Percentiles rank a stretch among this genome's conserved stretches.
Conservation (phyloP, 2,888 invertebrate species). For the Apamea epomidion region DNA sequence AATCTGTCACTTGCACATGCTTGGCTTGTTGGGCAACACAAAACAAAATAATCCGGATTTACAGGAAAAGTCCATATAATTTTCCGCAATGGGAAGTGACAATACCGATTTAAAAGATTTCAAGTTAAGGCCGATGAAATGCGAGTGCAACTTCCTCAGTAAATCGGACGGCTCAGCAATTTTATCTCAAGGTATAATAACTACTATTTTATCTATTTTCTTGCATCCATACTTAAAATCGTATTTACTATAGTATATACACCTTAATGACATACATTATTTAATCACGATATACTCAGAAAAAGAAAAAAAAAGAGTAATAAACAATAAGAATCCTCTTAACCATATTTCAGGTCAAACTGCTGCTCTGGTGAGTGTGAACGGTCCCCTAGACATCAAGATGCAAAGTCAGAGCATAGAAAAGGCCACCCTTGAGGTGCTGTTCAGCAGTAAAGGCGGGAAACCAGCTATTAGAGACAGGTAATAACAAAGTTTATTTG, state of each 20-base stretch:
- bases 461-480: constrained; percentile 90
- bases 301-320: neutral
- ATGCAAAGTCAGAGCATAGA: constrained; percentile 94
- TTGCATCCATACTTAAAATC: neutral
- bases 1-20: constrained; percentile 37
- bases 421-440: constrained; percentile 94
- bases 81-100: constrained; percentile 73
- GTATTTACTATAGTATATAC: neutral
- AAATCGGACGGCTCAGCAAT: constrained; percentile 95
- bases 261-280: neutral
- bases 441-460: constrained; percentile 94
- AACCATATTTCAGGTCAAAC: constrained; percentile 92
- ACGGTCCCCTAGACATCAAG: constrained; percentile 96
- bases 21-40: constrained; percentile 20
- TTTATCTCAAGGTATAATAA: constrained; percentile 93
- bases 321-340: neutral
- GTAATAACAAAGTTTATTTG: constrained; percentile 63
- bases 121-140: constrained; percentile 89
- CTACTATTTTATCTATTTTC: neutral
- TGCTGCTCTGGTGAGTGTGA: constrained; percentile 93
- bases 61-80: neutral
- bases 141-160: constrained; percentile 93
- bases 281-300: neutral
- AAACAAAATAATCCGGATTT: constrained; percentile 8
- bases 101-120: constrained; percentile 76